Base-by-base conservation (phyloP, 1,140 invertebrate species). In the Tribolium castaneum region DNA sequence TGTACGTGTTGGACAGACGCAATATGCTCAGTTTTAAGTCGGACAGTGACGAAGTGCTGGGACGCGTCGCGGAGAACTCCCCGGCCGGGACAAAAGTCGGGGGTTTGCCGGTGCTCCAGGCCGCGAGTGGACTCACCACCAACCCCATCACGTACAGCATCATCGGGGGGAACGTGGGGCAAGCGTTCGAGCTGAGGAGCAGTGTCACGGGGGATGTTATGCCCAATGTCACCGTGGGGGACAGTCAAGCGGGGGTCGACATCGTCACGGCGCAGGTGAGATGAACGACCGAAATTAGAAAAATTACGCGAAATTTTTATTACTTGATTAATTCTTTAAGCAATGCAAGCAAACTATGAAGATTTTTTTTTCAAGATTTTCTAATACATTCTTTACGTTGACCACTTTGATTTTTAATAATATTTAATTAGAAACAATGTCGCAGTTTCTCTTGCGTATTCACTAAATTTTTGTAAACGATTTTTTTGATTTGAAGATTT, bases 1-100 rank as follows among this genome's bases (percentile, higher is more conserved):
- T 97, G 2, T 93, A 94, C 84, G 94, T 97, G 13, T 91, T 96
- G 83, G 93, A 97, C 87, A 91, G 94, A 39, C 88, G 90, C 51
- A 92, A 92, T 78, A 94, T 96, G 91, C 87, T 97, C 50, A 90
- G 92, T 56, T 97, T 97, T 85, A 90, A 92, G 0, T 89, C 90
- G 16, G 91, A 93, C 5, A 86, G 90, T 13, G 92, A 93, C 6
- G 93, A 93, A 73, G 83, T 84, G 34, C 30, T 80, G 9, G 92
- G 89, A 1, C 84, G 87, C 16, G 91, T 97, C 0, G 79, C 87
- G 25, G 96, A 97, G 86, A 97, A 97, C 86, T 86, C 90, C 1
- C 90, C 92, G 0, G 82, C 90, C 0, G 94, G 93, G 3, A 93
- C 93, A 0, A 86, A 88, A 7, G 92, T 97, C 6, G 88, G 91